Evolutionary conservation across 2,113 vertebrate species (phyloP).

Genomic region (Xerus inauris): DNA sequence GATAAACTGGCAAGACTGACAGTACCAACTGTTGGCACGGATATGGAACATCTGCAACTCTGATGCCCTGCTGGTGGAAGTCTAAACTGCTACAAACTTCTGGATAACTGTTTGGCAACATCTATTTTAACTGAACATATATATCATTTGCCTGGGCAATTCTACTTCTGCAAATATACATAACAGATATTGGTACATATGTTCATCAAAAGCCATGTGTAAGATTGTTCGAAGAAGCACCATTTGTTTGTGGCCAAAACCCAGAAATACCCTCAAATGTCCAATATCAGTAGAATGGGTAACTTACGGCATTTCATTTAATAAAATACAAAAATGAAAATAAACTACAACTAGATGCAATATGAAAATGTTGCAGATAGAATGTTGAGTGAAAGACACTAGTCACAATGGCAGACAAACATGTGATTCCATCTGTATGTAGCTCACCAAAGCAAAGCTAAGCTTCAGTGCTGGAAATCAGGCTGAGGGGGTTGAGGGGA

Average conservation of each 20-base stretch:
- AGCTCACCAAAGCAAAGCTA: not conserved
- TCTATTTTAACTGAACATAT: not conserved
- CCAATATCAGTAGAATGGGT: not conserved
- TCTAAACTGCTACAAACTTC: not conserved
- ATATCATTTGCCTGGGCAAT: not conserved
- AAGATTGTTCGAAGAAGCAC: not conserved
- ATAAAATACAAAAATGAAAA: not conserved
- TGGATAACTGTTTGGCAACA: not conserved
- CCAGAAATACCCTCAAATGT: not conserved
- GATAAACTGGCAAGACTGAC: slow-evolving; percentile 54
- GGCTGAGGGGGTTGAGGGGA: not conserved
- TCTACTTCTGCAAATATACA: not conserved
- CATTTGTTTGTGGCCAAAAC: not conserved
- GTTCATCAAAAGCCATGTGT: not conserved
- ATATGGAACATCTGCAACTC: slow-evolving; percentile 4
- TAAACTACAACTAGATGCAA: not conserved
- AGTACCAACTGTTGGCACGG: slow-evolving; percentile 63
- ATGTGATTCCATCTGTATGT: not conserved
- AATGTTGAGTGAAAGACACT: not conserved
- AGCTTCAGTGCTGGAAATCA: not conserved
- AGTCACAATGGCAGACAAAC: not conserved
- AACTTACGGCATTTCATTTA: not conserved
- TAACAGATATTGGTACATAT: not conserved
- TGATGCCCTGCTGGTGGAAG: not conserved
- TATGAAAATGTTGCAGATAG: no score